Evolutionary conservation across 1,140 invertebrate genomes (phyloP).

Genomic region (Carposina sasakii): DNA sequence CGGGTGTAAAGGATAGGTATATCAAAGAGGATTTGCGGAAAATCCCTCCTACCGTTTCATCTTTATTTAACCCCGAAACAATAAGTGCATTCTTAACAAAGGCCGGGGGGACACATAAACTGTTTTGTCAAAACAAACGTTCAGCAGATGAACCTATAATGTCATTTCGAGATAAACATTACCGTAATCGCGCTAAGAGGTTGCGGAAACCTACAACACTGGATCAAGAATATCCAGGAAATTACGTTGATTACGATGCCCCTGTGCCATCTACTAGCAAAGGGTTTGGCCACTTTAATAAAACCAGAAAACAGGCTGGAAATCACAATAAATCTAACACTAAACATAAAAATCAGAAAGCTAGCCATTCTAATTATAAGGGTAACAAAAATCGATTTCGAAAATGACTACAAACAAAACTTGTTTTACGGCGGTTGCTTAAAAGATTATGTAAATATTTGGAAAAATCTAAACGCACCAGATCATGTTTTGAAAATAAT

Average conservation of each 20-base stretch:
- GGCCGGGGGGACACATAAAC: background rate
- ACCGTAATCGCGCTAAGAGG: too few relatives aligned
- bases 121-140: background rate
- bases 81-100: background rate
- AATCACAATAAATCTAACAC: background rate
- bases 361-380: background rate
- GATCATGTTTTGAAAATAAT: slow-evolving; percentile 21
- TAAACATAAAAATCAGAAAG: background rate
- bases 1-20: background rate
- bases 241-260: background rate
- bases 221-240: background rate
- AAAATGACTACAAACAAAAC: slow-evolving; percentile 7
- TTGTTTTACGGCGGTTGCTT: slow-evolving; percentile 22
- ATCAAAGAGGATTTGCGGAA: background rate
- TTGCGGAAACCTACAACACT: too few relatives aligned
- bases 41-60: background rate
- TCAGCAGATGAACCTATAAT: background rate
- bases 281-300: background rate
- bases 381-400: background rate
- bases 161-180: background rate
- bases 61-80: background rate
- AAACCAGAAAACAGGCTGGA: background rate
- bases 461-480: slow-evolving; percentile 18
- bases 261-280: background rate
- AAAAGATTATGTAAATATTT: slow-evolving; percentile 14